A percentile compares a stretch with the other conserved stretches of the same genome.
These are phyloP conservation scores for Eulithis testata DNA, from an alignment of 2,888 invertebrate genomes.

Conservation along the genomic window DNA sequence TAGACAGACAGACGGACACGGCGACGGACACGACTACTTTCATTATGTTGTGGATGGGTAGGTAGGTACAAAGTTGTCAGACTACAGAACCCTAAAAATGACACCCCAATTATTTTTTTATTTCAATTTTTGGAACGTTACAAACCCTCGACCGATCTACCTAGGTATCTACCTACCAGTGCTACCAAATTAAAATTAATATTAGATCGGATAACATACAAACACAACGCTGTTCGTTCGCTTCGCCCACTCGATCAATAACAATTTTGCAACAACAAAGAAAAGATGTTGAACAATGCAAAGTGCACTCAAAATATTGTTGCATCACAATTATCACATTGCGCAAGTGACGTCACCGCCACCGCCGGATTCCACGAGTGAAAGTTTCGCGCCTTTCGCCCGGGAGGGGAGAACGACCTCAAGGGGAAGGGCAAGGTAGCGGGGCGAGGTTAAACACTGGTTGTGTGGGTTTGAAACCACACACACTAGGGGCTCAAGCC, in stretches of 20 bases:
- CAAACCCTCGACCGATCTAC: too few relatives aligned
- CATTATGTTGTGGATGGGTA: too few relatives aligned
- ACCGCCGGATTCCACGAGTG: conserved; percentile 76
- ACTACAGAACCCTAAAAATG: too few relatives aligned
- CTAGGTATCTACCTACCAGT: not conserved
- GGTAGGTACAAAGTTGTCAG: too few relatives aligned
- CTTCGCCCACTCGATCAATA: not conserved
- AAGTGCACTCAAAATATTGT: conserved; percentile 55
- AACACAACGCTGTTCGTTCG: too few relatives aligned
- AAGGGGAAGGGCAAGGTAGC: conserved; percentile 44
- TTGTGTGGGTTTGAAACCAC: too few relatives aligned
- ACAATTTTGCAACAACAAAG: conserved; percentile 5
- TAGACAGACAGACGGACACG: too few relatives aligned
- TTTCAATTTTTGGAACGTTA: too few relatives aligned
- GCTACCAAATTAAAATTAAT: too few relatives aligned
- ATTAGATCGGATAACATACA: not conserved
- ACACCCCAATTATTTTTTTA: too few relatives aligned
- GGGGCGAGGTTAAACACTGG: conserved; percentile 38
- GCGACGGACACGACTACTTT: too few relatives aligned
- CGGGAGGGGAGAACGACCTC: conserved; percentile 66
- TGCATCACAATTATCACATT: conserved; percentile 67
- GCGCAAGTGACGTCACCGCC: conserved; percentile 76
- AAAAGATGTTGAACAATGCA: conserved; percentile 39
- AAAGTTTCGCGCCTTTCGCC: conserved; percentile 75
- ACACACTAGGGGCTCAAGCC: too few relatives aligned